Base-by-base conservation (phyloP, 2,888 invertebrate genomes). In the Pristionchus fissidentatus region DNA sequence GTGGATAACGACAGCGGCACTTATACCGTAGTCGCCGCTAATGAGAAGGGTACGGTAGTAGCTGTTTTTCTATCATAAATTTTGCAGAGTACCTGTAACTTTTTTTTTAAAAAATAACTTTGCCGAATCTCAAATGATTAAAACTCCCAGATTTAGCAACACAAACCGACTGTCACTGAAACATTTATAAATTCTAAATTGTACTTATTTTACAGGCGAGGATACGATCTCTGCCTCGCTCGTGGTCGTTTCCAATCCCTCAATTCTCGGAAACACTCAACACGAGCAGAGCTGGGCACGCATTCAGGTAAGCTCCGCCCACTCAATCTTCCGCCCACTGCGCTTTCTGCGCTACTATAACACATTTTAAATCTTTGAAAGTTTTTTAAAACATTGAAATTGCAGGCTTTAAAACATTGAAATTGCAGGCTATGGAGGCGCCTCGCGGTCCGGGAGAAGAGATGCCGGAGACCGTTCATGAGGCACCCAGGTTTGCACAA, bases 231-330 rank as follows among this genome's bases (percentile, higher is more conserved):
- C 89, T 41, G 91, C 88, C 8, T 79, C 87, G n/a, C 87, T 92
- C 1, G 84, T 84, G 5, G 92, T 92, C 22, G 85, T 87, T 70
- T 87, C 88, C 83, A 88, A 90, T 55, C 88, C 89, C 32, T 84
- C 86, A 41, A 89, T 91, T 79, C 89, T 93, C 95, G 95, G 95
- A 89, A 97, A 97, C 90, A 96, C 96, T 41, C 96, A 97, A 92
- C 96, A 97, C 94, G 97, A 97, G 22, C 96, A 96, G 94, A 96
- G 96, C 85, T 94, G 96, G 92, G 97, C 95, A 92, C 97, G 96
- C 93, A 97, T 96, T 87, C 95, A 97, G 94, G 95, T 26, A 22
- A 3, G 38, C 4, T 35, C 96, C 29, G 57, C 22, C 83, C n/a
- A n/a, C n/a, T n/a, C n/a, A n/a, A n/a, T n/a, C n/a, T n/a, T n/a